Evolutionary conservation across 2,797 vertebrate species (phyloP).

Genomic region (Oreochromis grahami): DNA sequence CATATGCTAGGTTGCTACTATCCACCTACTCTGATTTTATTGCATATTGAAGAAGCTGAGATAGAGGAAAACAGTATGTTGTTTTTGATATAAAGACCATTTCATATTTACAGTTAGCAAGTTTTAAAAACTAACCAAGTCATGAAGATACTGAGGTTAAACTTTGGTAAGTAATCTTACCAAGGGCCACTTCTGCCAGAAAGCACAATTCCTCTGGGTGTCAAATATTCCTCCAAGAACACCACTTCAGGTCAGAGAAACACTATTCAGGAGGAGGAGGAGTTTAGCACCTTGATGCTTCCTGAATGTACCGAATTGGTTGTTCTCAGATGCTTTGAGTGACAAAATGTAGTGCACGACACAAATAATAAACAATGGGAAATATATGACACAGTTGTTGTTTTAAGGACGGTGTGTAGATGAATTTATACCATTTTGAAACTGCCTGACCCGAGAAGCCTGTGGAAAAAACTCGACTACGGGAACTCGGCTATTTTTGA

Average conservation of each 20-base stretch:
- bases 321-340: neutral
- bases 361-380: neutral
- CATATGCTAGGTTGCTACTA: neutral
- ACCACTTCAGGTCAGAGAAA: neutral
- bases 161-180: neutral
- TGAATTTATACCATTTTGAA: neutral
- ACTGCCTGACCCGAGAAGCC: neutral
- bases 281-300: neutral
- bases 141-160: fast-evolving
- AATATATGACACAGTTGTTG: neutral
- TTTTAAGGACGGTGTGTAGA: neutral
- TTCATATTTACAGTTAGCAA: neutral
- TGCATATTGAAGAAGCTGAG: neutral
- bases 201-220: neutral
- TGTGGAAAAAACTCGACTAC: fast-evolving
- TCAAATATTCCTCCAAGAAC: neutral
- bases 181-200: neutral
- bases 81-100: fast-evolving
- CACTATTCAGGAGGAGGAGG: neutral
- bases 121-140: fast-evolving
- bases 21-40: neutral
- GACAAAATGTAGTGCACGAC: fast-evolving
- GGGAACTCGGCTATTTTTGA: neutral
- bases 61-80: neutral
- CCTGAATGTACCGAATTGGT: fast-evolving